A percentile compares a stretch with the other conserved stretches of the same genome.
phyloP scores from a whole-genome alignment of 2,113 vertebrate genomes.

The Ancistrus triradiatus region DNA sequence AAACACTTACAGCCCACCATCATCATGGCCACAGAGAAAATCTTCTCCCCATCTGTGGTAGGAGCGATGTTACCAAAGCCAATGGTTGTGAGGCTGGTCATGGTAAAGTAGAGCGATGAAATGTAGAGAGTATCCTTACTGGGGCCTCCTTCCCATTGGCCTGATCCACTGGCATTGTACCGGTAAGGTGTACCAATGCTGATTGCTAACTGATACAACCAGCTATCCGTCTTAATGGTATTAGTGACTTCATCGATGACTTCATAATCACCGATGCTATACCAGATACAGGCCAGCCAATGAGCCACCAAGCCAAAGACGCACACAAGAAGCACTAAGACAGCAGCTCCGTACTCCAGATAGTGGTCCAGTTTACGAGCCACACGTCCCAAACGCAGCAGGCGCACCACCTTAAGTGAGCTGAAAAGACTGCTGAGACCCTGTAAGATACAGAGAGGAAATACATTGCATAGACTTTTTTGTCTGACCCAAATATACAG shows the following conservation, averaged over 20 bases:
- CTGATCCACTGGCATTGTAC: slow-evolving; percentile 87
- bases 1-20: slow-evolving; percentile 99
- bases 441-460: no score
- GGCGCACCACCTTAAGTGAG: slow-evolving; percentile 91
- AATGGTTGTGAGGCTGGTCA: slow-evolving; percentile 98
- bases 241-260: slow-evolving; percentile 90
- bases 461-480: no score
- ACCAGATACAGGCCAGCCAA: slow-evolving; percentile 98
- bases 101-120: slow-evolving; percentile 98
- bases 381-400: slow-evolving; percentile 87
- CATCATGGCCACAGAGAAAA: slow-evolving; percentile 98
- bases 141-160: slow-evolving; percentile 93
- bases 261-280: slow-evolving; percentile 94
- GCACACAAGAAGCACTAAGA: slow-evolving; percentile 89
- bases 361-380: slow-evolving; percentile 96
- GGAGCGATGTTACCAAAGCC: slow-evolving; percentile 97
- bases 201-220: slow-evolving; percentile 90
- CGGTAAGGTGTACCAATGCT: slow-evolving; percentile 91
- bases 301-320: slow-evolving; percentile 94
- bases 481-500: no score
- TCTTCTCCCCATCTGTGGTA: slow-evolving; percentile 95
- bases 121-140: slow-evolving; percentile 95
- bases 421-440: slow-evolving; percentile 98
- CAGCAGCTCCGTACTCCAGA: slow-evolving; percentile 90
- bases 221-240: slow-evolving; percentile 90